phyloP scores from a whole-genome alignment of 2,888 invertebrate species.

The Lobophora halterata region DNA sequence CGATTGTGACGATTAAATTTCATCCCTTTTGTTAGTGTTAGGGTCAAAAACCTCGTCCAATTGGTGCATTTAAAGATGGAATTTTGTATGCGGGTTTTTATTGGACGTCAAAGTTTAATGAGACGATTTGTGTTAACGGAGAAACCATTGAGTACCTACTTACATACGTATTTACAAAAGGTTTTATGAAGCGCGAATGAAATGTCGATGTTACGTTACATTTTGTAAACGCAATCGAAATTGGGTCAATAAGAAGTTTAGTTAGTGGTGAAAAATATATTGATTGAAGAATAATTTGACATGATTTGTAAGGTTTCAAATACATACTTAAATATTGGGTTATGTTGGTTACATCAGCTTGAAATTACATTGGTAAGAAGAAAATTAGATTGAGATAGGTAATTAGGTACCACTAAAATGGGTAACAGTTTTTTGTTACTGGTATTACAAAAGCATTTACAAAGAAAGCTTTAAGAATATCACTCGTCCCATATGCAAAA shows the following conservation, averaged over 20 bases:
- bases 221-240: constrained; percentile 5
- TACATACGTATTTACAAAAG: constrained; percentile 2
- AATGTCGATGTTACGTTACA: constrained; percentile 26
- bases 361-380: no score
- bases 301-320: no score
- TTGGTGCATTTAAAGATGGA: constrained; percentile 30
- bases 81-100: constrained; percentile 33
- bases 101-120: constrained; percentile 26
- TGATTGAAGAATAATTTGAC: no score
- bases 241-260: constrained; percentile 7
- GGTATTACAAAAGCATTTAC: background rate
- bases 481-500: constrained; percentile 48
- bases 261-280: no score
- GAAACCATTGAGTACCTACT: constrained; percentile 2
- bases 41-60: constrained; percentile 36
- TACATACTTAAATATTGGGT: no score
- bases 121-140: constrained; percentile 13
- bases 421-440: no score
- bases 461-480: constrained; percentile 25
- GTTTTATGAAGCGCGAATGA: constrained; percentile 17
- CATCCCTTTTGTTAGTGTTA: constrained; percentile 34
- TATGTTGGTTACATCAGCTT: no score
- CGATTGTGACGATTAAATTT: constrained; percentile 36
- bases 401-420: no score
- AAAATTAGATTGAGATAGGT: no score